Base-by-base conservation (phyloP, 2,113 vertebrate genomes). In the Oncorhynchus kisutch region DNA sequence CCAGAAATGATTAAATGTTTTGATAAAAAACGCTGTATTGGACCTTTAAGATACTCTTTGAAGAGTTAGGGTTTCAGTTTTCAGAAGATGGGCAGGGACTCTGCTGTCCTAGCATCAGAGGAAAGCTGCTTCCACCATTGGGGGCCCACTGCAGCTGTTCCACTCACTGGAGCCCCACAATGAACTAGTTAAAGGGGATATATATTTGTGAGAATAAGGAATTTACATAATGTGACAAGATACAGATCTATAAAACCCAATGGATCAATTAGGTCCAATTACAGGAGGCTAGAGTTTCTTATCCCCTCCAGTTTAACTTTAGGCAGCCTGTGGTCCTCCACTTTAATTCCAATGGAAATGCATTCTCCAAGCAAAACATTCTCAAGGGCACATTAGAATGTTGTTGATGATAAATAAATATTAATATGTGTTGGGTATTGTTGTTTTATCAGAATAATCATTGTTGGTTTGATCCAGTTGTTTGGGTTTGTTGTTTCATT, bases 211-310 rank as follows among this genome's bases (percentile, higher is more conserved):
- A 80, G 83, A 72, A 2, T 67, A 77, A 81, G n/a, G 62, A 72
- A 90, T 91, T 88, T 90, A 82, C 88, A 91, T 91, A 90, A 87
- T 86, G 85, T 78, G 74, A 84, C 70, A 86, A 83, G 90, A 91
- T 91, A 90, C 88, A 79, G 76, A 89, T 91, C 88, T 87, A 89
- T 90, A 88, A 71, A 87, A 87, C 74, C 81, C 85, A 82, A 79
- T 72, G 70, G 90, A 91, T 91, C 91, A 90, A 92, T 92, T 88
- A 85, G 85, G 88, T 88, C 85, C 89, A 90, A 89, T 92, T 90
- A 92, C 90, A 89, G 83, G 82, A 85, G 84, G 87, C 80, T 88
- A 80, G 82, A 91, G 83, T 92, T 91, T 84, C 88, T 90, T 92
- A 90, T 92, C 90, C 85, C 79, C 68, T 71, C 79, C 76, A 82